A percentile compares a stretch with the other conserved stretches of the same genome.
Conservation (phyloP, 1,140 invertebrate species). For the Octopus sinensis region DNA sequence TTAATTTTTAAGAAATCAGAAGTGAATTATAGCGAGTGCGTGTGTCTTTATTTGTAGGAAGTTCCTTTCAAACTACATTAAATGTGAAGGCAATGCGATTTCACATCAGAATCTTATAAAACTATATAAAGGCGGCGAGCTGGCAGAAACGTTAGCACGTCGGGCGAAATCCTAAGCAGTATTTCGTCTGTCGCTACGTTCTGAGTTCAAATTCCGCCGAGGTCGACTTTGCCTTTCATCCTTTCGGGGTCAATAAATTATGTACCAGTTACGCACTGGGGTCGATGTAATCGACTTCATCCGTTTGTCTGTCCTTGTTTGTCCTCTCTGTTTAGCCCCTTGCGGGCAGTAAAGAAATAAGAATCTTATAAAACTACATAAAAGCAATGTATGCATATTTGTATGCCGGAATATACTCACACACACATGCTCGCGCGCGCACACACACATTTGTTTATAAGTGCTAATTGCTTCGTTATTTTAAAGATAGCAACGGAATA, state of each 20-base stretch:
- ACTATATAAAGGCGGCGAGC: neutral
- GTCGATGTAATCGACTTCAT: neutral
- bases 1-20: no score
- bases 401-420: neutral
- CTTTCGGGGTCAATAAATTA: constrained; percentile 40
- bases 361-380: neutral
- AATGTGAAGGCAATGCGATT: no score
- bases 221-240: constrained; percentile 8
- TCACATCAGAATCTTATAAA: neutral
- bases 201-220: no score
- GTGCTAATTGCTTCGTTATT: neutral
- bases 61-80: no score
- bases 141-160: no score
- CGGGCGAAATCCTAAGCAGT: no score
- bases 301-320: neutral
- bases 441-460: neutral
- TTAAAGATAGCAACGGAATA: neutral
- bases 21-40: no score
- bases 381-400: neutral
- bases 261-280: neutral
- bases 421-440: neutral
- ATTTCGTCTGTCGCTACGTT: no score
- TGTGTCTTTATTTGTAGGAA: no score
- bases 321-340: neutral
- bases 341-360: neutral